Conservation (phyloP, 2,797 vertebrate species). For the Tapirus indicus region DNA sequence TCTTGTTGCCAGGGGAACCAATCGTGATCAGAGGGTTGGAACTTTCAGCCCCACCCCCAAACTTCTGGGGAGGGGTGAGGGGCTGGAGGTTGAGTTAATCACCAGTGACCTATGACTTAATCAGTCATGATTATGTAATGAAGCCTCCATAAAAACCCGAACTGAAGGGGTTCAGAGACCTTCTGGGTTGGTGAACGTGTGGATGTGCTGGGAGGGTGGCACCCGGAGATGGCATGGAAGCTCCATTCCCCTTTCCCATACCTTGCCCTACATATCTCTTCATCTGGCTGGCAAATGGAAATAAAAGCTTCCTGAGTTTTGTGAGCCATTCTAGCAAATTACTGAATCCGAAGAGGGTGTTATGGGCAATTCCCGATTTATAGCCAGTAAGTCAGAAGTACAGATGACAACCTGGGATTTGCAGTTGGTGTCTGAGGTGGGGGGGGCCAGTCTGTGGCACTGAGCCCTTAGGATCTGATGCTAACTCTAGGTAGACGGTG, state of each 20-base stretch:
- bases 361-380: background rate
- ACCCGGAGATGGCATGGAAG: background rate
- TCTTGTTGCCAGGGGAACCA: background rate
- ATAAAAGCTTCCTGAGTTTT: background rate
- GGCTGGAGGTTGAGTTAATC: background rate
- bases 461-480: background rate
- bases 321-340: background rate
- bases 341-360: background rate
- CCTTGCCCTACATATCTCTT: background rate
- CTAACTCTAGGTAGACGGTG: background rate
- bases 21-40: background rate
- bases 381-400: background rate
- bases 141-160: background rate
- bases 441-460: background rate
- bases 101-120: background rate
- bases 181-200: background rate
- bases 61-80: background rate
- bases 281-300: background rate
- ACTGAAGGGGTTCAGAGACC: background rate
- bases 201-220: background rate
- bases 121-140: background rate
- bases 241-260: background rate
- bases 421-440: background rate
- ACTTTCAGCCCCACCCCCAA: background rate
- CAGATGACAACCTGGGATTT: background rate